These are phyloP conservation scores for Rhagonycha lutea DNA, from an alignment of 2,888 invertebrate species.

Conservation along the genomic window DNA sequence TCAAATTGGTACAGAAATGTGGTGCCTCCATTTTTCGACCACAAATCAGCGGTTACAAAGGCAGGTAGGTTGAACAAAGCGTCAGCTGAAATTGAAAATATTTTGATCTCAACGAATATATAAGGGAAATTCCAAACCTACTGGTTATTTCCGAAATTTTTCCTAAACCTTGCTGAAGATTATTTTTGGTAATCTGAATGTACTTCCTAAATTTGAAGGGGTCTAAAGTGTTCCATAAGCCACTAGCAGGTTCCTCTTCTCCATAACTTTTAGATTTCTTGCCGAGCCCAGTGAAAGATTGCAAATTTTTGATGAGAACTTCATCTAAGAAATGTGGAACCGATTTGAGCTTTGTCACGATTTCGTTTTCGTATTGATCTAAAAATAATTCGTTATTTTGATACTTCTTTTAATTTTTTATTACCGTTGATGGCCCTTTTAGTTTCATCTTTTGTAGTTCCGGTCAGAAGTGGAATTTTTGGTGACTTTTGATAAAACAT, in stretches of 20 bases:
- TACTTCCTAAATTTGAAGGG: conserved; percentile 49
- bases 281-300: conserved; percentile 47
- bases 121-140: not conserved
- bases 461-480: conserved; percentile 71
- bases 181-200: conserved; percentile 42
- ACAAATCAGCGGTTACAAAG: conserved; percentile 70
- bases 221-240: conserved; percentile 36
- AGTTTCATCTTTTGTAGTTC: conserved; percentile 75
- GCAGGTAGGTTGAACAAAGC: conserved; percentile 79
- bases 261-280: conserved; percentile 19
- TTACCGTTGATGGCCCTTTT: conserved; percentile 64
- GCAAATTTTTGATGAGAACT: conserved; percentile 52
- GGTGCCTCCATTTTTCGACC: conserved; percentile 65
- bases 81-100: conserved; percentile 59
- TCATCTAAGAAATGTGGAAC: conserved; percentile 54
- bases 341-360: conserved; percentile 49
- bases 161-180: conserved; percentile 56
- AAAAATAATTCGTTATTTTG: not conserved
- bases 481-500: conserved; percentile 61
- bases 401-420: not conserved
- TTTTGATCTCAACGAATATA: not conserved
- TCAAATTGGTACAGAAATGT: conserved; percentile 79
- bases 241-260: not conserved
- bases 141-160: conserved; percentile 64
- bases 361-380: conserved; percentile 50